phyloP scores from a whole-genome alignment of 2,888 invertebrate species.

The Xestia xanthographa region DNA sequence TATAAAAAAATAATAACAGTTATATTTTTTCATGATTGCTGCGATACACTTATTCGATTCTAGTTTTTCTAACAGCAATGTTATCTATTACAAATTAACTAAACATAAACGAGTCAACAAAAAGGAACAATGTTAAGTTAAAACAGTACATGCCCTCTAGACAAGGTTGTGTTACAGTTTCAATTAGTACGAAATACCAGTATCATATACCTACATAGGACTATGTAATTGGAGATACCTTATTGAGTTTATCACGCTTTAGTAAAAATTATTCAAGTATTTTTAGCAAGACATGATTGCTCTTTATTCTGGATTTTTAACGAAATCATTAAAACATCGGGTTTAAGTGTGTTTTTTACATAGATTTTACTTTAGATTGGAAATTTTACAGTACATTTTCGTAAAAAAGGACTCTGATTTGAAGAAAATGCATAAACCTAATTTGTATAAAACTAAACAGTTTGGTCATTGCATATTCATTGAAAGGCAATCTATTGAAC shows the following conservation, averaged over 20 bases:
- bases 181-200: conserved; percentile 57
- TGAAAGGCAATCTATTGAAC: conserved; percentile 53
- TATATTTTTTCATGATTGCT: background rate
- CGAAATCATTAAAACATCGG: background rate
- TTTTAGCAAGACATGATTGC: background rate
- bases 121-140: conserved; percentile 26
- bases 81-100: conserved; percentile 10
- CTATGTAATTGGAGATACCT: conserved; percentile 47
- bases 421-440: conserved; percentile 4
- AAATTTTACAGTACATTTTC: background rate
- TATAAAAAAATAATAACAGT: background rate
- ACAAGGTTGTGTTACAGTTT: conserved; percentile 62
- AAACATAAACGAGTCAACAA: conserved; percentile 3
- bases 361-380: background rate
- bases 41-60: background rate
- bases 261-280: conserved; percentile 25
- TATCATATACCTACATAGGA: conserved; percentile 20
- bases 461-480: conserved; percentile 34
- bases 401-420: background rate
- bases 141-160: conserved; percentile 63
- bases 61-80: background rate
- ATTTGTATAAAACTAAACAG: conserved; percentile 18
- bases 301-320: background rate
- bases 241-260: conserved; percentile 30
- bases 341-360: background rate